These are phyloP conservation scores for Micromys minutus DNA, from an alignment of 2,113 vertebrate species.

Conservation along the genomic window DNA sequence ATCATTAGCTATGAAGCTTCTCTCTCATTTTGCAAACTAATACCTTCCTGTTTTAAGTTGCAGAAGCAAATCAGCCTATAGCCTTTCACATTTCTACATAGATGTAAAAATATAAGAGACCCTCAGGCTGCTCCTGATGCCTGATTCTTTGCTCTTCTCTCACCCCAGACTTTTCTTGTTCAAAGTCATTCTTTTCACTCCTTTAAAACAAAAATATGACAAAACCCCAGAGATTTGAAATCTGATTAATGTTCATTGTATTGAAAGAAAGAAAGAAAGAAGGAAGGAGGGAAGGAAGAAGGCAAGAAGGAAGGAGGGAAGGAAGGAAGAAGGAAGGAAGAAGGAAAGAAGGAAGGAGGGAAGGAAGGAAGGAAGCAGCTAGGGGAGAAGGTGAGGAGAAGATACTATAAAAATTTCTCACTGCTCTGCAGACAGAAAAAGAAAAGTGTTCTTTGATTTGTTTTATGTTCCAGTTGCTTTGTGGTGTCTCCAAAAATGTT, in stretches of 20 bases:
- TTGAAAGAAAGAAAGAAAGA: neutral
- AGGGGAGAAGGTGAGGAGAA: neutral
- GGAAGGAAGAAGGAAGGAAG: too few relatives aligned
- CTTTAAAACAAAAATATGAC: neutral
- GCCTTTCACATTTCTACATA: neutral
- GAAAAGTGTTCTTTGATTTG: neutral
- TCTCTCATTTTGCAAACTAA: constrained; percentile 27
- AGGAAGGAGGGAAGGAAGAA: too few relatives aligned
- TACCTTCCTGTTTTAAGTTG: neutral
- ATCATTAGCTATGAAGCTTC: neutral
- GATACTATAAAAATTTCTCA: neutral
- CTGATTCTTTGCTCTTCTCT: neutral
- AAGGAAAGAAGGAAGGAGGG: too few relatives aligned
- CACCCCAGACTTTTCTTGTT: neutral
- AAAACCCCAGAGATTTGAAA: neutral
- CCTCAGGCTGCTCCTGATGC: neutral
- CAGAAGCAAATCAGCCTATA: constrained; percentile 6
- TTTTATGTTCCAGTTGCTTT: constrained; percentile 17
- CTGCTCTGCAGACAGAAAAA: neutral
- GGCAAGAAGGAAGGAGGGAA: too few relatives aligned
- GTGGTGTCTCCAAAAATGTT: neutral
- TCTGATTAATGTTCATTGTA: neutral
- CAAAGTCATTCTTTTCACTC: neutral
- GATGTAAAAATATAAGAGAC: neutral
- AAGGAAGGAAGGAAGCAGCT: too few relatives aligned